phyloP scores from a whole-genome alignment of 1,140 invertebrate species.

The Pogonomyrmex barbatus region DNA sequence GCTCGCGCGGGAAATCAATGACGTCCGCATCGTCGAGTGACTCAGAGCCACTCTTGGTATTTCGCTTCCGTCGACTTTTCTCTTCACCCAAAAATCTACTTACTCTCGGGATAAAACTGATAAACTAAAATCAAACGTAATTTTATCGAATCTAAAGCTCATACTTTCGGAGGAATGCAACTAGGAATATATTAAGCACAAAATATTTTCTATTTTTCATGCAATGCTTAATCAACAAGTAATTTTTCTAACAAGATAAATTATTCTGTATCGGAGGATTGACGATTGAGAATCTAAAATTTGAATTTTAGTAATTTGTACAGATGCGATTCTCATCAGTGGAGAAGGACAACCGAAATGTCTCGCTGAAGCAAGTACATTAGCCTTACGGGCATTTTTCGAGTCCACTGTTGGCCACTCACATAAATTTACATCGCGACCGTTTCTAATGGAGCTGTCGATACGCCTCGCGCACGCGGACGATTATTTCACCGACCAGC shows the following conservation, averaged over 20 bases:
- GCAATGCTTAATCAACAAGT: background rate
- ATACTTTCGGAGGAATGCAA: background rate
- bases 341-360: background rate
- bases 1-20: slow-evolving; percentile 52
- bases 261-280: background rate
- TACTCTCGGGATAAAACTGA: background rate
- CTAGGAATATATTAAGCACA: background rate
- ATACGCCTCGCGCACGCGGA: slow-evolving; percentile 26
- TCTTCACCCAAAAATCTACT: background rate
- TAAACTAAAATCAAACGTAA: background rate
- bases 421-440: slow-evolving; percentile 45
- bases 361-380: background rate
- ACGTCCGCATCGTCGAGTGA: slow-evolving; percentile 67
- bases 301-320: background rate
- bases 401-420: slow-evolving; percentile 38
- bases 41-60: slow-evolving; percentile 57
- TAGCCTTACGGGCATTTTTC: slow-evolving; percentile 23
- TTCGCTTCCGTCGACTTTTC: slow-evolving; percentile 17
- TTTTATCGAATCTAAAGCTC: background rate
- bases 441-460: slow-evolving; percentile 44
- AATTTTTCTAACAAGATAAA: background rate
- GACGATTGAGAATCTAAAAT: background rate
- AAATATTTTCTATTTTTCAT: background rate
- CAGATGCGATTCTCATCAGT: background rate
- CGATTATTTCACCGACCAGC: slow-evolving; percentile 35